These are phyloP conservation scores for Pogonocichla stellata DNA, from an alignment of 2,113 vertebrate genomes.

Conservation along the genomic window DNA sequence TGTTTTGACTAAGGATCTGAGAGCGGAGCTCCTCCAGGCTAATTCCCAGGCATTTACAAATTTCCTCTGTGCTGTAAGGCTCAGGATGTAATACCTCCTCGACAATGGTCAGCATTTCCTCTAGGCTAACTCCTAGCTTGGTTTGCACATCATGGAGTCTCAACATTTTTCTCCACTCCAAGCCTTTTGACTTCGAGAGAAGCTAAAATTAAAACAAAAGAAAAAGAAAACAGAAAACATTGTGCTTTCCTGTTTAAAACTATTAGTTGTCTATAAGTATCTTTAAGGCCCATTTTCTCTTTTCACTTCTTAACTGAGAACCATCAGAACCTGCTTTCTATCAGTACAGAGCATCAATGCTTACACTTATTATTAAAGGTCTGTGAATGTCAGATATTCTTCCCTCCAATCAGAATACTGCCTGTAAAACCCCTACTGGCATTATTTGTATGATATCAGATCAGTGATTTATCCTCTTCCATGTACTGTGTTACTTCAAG, in stretches of 20 bases:
- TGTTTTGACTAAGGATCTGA: conserved; percentile 85
- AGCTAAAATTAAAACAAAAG: conserved; percentile 66
- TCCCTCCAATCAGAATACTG: neutral
- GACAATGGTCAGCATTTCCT: conserved; percentile 87
- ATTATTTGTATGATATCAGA: neutral
- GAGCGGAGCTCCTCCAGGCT: conserved; percentile 79
- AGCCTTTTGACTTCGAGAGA: conserved; percentile 76
- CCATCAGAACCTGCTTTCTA: neutral
- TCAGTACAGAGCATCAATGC: neutral
- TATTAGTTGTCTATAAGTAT: neutral
- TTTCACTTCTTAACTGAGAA: neutral
- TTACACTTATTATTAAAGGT: neutral
- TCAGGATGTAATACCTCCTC: conserved; percentile 87
- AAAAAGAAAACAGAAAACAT: neutral
- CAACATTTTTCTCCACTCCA: conserved; percentile 74
- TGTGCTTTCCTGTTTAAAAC: neutral
- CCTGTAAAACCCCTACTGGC: neutral
- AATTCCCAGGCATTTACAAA: conserved; percentile 85
- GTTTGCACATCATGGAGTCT: conserved; percentile 86
- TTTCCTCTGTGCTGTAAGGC: conserved; percentile 87
- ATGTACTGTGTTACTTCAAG: neutral
- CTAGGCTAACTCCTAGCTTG: conserved; percentile 78
- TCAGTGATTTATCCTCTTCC: neutral
- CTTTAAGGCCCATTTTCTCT: neutral
- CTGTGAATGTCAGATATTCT: neutral